These are phyloP conservation scores for Pseudorectes ferrugineus DNA, from an alignment of 2,113 vertebrate species.

Conservation along the genomic window DNA sequence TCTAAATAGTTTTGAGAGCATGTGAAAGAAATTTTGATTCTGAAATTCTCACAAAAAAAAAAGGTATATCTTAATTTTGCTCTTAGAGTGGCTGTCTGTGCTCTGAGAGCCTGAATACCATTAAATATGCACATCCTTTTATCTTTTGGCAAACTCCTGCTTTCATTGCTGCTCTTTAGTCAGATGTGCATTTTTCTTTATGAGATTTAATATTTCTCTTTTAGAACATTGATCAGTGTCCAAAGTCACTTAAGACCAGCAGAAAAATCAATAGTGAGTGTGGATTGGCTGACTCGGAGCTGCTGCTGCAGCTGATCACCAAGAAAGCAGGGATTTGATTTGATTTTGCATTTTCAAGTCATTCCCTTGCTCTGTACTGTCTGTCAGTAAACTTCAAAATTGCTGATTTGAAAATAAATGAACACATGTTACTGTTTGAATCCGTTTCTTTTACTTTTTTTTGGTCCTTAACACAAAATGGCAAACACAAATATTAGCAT, in stretches of 20 bases:
- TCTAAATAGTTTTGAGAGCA: not conserved
- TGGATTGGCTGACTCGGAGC: conserved; percentile 33
- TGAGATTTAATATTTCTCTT: conserved; percentile 65
- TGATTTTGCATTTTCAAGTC: conserved; percentile 56
- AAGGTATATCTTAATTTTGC: not conserved
- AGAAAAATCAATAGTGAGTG: conserved; percentile 55
- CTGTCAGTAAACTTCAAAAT: conserved; percentile 52
- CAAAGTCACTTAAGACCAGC: conserved; percentile 64
- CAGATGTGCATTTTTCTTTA: conserved; percentile 47
- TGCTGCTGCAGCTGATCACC: conserved; percentile 55
- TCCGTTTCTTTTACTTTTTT: conserved; percentile 20
- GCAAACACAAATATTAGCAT: conserved; percentile 30
- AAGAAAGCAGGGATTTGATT: conserved; percentile 50
- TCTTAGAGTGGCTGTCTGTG: not conserved
- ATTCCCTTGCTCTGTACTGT: conserved; percentile 30
- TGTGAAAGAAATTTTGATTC: not conserved
- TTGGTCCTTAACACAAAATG: not conserved
- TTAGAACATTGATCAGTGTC: conserved; percentile 67
- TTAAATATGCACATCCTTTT: conserved; percentile 25
- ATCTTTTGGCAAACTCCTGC: conserved; percentile 23
- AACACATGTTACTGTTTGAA: conserved; percentile 31
- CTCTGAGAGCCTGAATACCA: not conserved
- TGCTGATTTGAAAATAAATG: conserved; percentile 59
- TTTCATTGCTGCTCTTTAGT: conserved; percentile 41
- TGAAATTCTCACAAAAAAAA: not conserved